phyloP scores from a whole-genome alignment of 2,113 vertebrate genomes.

The Uria lomvia region DNA sequence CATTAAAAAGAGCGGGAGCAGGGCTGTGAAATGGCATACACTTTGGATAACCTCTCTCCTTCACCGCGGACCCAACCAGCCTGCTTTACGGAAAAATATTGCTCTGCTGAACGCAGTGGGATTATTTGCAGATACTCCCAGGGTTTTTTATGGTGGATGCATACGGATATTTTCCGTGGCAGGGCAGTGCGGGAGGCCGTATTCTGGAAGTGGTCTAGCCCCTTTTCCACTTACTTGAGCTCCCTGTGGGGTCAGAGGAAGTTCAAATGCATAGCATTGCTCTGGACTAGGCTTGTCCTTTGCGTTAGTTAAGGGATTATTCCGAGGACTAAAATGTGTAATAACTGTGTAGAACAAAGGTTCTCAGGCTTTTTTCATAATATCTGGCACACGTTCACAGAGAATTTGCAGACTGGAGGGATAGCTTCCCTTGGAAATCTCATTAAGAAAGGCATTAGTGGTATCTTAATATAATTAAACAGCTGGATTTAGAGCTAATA shows the following conservation, averaged over 20 bases:
- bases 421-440: not conserved
- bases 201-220: not conserved
- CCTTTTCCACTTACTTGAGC: not conserved
- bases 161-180: not conserved
- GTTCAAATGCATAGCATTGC: not conserved
- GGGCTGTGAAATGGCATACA: not conserved
- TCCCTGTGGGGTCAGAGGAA: not conserved
- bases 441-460: not conserved
- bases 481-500: not conserved
- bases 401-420: not conserved
- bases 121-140: not conserved
- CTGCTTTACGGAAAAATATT: not conserved
- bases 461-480: not conserved
- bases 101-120: not conserved
- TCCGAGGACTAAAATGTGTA: not conserved
- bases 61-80: not conserved
- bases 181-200: not conserved
- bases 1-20: fast-evolving
- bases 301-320: not conserved
- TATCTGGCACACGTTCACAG: not conserved
- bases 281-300: not conserved
- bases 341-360: not conserved
- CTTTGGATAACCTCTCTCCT: not conserved
- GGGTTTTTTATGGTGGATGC: not conserved
- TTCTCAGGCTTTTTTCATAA: not conserved